Percentiles rank a stretch among this genome's conserved stretches.
Evolutionary conservation across 2,113 vertebrate genomes (phyloP).

Genomic region (Rattus norvegicus): GRCr8 NC_086019.1:109117001-109117500

Average conservation of each 20-base stretch:
- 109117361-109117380: accelerated
- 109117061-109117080: conserved; percentile 80
- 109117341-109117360: not conserved
- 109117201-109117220: not conserved
- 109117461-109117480: not conserved
- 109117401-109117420: not conserved
- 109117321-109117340: not conserved
- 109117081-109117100: conserved; percentile 74
- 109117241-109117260: not conserved
- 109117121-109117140: not conserved
- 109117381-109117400: not conserved
- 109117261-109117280: not conserved
- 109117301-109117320: not conserved
- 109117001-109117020: conserved; percentile 80
- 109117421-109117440: not conserved
- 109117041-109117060: conserved; percentile 76
- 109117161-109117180: conserved; percentile 40
- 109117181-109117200: conserved; percentile 49
- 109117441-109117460: not conserved
- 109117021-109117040: conserved; percentile 80
- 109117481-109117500: not conserved
- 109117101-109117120: conserved; percentile 74
- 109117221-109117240: not conserved
- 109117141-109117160: not conserved
- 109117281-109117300: not conserved